A percentile compares a stretch with the other conserved stretches of the same genome.
phyloP scores from a whole-genome alignment of 1,140 invertebrate species.

The Dendroctonus valens region DNA sequence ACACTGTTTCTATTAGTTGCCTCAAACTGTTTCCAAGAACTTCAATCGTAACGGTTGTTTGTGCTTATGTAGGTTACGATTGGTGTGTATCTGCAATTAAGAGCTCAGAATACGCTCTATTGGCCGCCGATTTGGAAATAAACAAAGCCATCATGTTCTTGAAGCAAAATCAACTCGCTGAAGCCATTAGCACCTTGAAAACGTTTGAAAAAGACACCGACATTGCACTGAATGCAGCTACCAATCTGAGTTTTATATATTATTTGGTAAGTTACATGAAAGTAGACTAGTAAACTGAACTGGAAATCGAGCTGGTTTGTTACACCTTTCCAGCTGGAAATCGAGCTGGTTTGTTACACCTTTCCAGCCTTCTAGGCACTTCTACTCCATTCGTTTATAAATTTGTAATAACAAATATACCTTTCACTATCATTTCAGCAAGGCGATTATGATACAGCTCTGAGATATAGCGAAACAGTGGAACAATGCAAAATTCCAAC shows the following conservation, averaged over 20 bases:
- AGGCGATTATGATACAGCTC: slow-evolving; percentile 80
- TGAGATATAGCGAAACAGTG: slow-evolving; percentile 76
- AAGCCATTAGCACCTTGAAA: slow-evolving; percentile 84
- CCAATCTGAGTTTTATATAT: slow-evolving; percentile 90
- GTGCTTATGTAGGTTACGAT: slow-evolving; percentile 56
- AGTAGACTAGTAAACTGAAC: neutral
- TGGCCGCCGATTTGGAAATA: slow-evolving; percentile 89
- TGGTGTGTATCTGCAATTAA: slow-evolving; percentile 81
- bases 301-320: neutral
- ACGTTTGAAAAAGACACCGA: slow-evolving; percentile 84
- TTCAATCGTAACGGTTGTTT: too few relatives aligned
- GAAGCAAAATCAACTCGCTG: slow-evolving; percentile 77
- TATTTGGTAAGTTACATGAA: slow-evolving; percentile 64
- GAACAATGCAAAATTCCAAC: slow-evolving; percentile 56
- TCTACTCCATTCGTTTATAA: too few relatives aligned
- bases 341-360: neutral
- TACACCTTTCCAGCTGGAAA: neutral
- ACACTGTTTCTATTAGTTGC: too few relatives aligned
- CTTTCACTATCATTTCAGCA: slow-evolving; percentile 56
- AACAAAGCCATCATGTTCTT: slow-evolving; percentile 91
- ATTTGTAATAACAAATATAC: too few relatives aligned
- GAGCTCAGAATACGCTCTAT: slow-evolving; percentile 69
- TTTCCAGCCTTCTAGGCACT: too few relatives aligned
- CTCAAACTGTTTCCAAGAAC: too few relatives aligned
- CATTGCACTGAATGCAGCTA: slow-evolving; percentile 80